Percentiles rank a stretch among this genome's conserved stretches.
phyloP scores from a whole-genome alignment of 2,888 invertebrate genomes.

The Cordylochernes scorpioides region DNA sequence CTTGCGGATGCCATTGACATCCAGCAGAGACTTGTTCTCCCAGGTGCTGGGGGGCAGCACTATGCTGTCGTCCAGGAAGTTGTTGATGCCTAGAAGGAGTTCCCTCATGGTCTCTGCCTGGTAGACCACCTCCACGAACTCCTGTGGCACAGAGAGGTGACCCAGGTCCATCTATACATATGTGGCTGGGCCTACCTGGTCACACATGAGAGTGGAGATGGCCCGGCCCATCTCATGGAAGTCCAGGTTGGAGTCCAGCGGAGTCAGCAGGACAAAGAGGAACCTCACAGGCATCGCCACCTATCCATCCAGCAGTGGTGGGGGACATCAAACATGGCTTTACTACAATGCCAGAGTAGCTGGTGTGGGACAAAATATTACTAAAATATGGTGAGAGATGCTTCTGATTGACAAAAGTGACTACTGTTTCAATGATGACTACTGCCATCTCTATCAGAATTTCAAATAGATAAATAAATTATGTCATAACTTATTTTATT shows the following conservation, averaged over 20 bases:
- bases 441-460: too few relatives aligned
- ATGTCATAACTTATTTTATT: too few relatives aligned
- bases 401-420: too few relatives aligned
- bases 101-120: constrained; percentile 59
- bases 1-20: constrained; percentile 60
- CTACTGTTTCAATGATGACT: too few relatives aligned
- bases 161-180: background rate
- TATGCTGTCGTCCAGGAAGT: constrained; percentile 81
- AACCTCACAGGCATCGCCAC: constrained; percentile 63
- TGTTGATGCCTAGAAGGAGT: constrained; percentile 67
- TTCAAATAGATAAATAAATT: too few relatives aligned
- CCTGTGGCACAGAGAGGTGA: constrained; percentile 17
- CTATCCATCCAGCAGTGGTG: constrained; percentile 16
- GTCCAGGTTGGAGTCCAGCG: constrained; percentile 47
- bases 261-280: constrained; percentile 71
- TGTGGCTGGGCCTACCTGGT: constrained; percentile 32
- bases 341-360: too few relatives aligned
- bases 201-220: constrained; percentile 82
- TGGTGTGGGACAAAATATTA: too few relatives aligned
- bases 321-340: background rate
- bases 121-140: constrained; percentile 53
- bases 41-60: constrained; percentile 89
- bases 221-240: constrained; percentile 89
- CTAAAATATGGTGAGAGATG: too few relatives aligned
- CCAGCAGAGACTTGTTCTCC: constrained; percentile 67